A percentile compares a stretch with the other conserved stretches of the same genome.
Evolutionary conservation across 2,888 invertebrate genomes (phyloP).

Genomic region (Epirrhoe alternata): DNA sequence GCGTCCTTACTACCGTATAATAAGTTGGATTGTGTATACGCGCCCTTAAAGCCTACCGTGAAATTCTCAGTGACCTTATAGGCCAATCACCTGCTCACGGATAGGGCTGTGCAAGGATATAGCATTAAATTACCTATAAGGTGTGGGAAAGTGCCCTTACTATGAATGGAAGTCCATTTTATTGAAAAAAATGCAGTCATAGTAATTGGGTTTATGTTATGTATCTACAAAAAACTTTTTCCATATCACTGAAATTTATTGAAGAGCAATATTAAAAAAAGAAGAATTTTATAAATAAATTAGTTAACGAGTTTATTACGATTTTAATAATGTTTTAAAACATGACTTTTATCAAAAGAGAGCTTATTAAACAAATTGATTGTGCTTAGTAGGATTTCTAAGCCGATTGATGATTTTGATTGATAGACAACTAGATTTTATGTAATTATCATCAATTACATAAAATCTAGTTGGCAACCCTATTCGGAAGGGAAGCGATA

Average conservation of each 20-base stretch:
- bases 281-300: no score
- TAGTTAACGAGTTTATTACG: no score
- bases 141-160: slow-evolving; percentile 14
- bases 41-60: slow-evolving; percentile 53
- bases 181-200: slow-evolving; percentile 5
- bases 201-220: neutral
- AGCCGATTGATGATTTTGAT: neutral
- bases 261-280: no score
- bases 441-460: no score
- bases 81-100: slow-evolving; percentile 36
- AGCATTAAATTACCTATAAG: slow-evolving; percentile 16
- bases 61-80: slow-evolving; percentile 60
- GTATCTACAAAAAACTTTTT: no score
- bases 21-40: slow-evolving; percentile 40
- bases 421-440: no score
- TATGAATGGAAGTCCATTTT: slow-evolving; percentile 1
- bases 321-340: no score
- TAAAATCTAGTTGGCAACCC: slow-evolving; percentile 35
- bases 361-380: no score
- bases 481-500: slow-evolving; percentile 58
- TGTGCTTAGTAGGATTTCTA: no score
- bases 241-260: no score
- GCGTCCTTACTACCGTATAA: slow-evolving; percentile 55
- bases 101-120: slow-evolving; percentile 31
- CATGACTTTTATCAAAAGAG: no score